Evolutionary conservation across 2,888 invertebrate species (phyloP).

Genomic region (Venustoraphidia nigricollis): DNA sequence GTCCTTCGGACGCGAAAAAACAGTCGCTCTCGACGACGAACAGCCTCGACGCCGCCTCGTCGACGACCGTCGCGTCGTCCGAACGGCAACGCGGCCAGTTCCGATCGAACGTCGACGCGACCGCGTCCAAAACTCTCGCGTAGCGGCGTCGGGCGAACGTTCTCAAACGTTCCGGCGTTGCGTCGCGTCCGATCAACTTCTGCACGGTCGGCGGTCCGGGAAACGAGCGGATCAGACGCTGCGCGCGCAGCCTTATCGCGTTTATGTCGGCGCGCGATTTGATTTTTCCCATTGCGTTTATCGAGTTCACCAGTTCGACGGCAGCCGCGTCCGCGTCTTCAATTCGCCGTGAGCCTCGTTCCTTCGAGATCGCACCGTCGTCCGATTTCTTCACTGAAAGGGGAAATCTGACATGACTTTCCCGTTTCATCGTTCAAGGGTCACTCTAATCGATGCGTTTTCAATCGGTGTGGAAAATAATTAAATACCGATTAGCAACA

Average conservation of each 20-base stretch:
- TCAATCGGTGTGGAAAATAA: no score
- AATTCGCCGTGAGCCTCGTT: conserved; percentile 9
- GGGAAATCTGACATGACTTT: conserved; percentile 28
- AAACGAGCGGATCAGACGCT: conserved; percentile 21
- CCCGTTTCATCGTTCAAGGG: conserved; percentile 15
- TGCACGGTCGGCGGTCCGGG: conserved; percentile 49
- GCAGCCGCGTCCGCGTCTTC: conserved; percentile 18
- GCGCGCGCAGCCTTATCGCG: conserved; percentile 20
- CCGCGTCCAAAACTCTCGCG: conserved; percentile 31
- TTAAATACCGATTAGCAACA: no score
- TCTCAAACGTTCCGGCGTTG: conserved; percentile 18
- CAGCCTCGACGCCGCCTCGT: conserved; percentile 27
- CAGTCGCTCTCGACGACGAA: conserved; percentile 38
- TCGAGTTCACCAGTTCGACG: conserved; percentile 21
- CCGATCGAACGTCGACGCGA: conserved; percentile 33
- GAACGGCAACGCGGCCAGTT: conserved; percentile 35
- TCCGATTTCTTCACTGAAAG: conserved; percentile 15
- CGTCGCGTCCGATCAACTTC: conserved; percentile 41
- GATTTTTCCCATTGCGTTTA: conserved; percentile 19
- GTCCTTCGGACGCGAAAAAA: conserved; percentile 27
- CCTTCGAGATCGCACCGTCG: conserved; percentile 4
- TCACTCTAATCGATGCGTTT: no score
- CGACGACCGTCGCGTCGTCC: conserved; percentile 21
- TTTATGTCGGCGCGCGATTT: conserved; percentile 23
- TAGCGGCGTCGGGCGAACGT: conserved; percentile 31